Evolutionary conservation across 2,888 invertebrate genomes (phyloP), one percentile per base, ranked within the genome.

Genomic region (Psylliodes chrysocephalus): DNA sequence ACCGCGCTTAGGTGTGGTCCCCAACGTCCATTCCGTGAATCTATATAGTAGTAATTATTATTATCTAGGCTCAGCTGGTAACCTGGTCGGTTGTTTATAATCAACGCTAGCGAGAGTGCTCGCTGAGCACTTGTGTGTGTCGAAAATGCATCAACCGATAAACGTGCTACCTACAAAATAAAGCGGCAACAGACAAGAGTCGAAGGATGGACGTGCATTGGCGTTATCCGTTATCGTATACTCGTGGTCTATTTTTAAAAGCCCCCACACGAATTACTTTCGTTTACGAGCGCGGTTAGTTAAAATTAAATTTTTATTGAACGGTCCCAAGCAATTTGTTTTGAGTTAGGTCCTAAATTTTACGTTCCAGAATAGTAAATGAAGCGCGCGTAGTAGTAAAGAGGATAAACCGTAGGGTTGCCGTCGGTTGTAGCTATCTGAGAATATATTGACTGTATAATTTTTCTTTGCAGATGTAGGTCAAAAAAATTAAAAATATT

Each of bases 211-310:
- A n/a, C 40, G 10, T 40, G 40, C 40, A n/a, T 40, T 40, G 40
- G n/a, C 40, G 10, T 40, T 40, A 40, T 10, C 40, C 40, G 40
- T 40, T 40, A 40, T 40, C 40, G 40, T 40, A 12, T 3, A 15
- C 40, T 40, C 40, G 6, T 40, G 12, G 40, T 40, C 40, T 40
- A 40, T 40, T 40, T 40, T 40, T 40, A 40, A 40, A 40, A 14
- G 7, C 7, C 40, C 17, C 3, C 22, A 22, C 22, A 22, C 22
- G 22, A n/a, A n/a, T n/a, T n/a, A n/a, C n/a, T n/a, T n/a, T n/a
- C n/a, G n/a, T n/a, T n/a, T n/a, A n/a, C n/a, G n/a, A n/a, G n/a
- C n/a, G n/a, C n/a, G n/a, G n/a, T n/a, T n/a, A n/a, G n/a, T 35
- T 35, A 35, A 1, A 35, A 35, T n/a, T n/a, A n/a, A n/a, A n/a